Base-by-base conservation (phyloP, 2,888 invertebrate species). In the Mythimna ferrago region DNA sequence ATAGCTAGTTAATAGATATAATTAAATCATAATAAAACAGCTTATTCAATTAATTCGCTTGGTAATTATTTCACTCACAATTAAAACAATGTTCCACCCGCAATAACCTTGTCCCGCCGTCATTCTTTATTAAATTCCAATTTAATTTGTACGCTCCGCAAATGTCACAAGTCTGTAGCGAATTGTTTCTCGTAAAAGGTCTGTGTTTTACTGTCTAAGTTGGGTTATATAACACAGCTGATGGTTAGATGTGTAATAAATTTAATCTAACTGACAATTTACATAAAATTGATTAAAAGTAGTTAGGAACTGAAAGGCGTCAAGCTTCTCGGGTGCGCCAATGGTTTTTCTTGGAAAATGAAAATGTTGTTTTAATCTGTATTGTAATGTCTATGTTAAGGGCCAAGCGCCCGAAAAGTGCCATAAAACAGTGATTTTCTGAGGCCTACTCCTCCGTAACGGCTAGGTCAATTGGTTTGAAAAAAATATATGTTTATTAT, bases 101-200 rank as follows among this genome's bases (percentile, higher is more conserved):
- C n/a, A 54, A 48, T 60, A 35, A 70, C 76, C 81, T 80, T 66
- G 69, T 56, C 41, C 10, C 44, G 48, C 4, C 62, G 69, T 64
- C 63, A 66, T 66, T 69, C 35, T 70, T 69, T 69, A 80, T 78
- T 75, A 63, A 80, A 75, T 63, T 74, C 35, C 51, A 69, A 70
- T 80, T 78, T 60, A 75, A 80, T 80, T 80, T 66, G 66, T 44
- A 32, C 66, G 66, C 76, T 66, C 19, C 51, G 63, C 48, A 80
- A 78, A 78, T 66, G 63, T 78, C 69, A 69, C 65, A 56, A 63
- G 58, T 44, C 44, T 75, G 62, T 21, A 62, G 54, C 35, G 35
- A 74, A 80, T 67, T 74, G 67, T 66, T 68, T 63, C 54, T 19
- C 21, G 41, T 38, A 35, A 62, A 53, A 66, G 21, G 68, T 9